phyloP scores from a whole-genome alignment of 2,797 vertebrate species.

The Alectoris magna region DNA sequence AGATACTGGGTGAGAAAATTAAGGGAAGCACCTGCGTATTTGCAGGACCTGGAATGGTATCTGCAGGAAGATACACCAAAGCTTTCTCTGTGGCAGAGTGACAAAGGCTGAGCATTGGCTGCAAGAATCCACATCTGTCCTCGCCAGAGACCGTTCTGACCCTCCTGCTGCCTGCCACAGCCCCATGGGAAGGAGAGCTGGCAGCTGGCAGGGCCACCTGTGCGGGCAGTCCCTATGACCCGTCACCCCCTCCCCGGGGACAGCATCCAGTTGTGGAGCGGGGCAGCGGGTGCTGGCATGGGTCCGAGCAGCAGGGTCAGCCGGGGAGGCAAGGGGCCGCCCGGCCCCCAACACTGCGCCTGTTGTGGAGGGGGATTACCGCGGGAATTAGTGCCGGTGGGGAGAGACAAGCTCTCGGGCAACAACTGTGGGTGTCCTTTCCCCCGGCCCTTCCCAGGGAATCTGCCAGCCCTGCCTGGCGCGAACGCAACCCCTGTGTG shows the following conservation, averaged over 20 bases:
- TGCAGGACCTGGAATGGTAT: accelerated
- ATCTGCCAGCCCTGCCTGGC: conserved; percentile 17
- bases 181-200: not conserved
- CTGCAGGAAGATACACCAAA: not conserved
- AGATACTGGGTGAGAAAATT: not conserved
- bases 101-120: not conserved
- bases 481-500: not conserved
- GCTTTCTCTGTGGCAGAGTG: accelerated
- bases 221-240: not conserved
- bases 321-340: conserved; percentile 9
- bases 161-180: not conserved
- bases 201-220: conserved; percentile 61
- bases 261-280: not conserved
- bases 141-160: not conserved
- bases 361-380: conserved; percentile 37
- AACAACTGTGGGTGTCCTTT: conserved; percentile 34
- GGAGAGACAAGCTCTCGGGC: not conserved
- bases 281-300: not conserved
- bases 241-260: not conserved
- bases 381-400: conserved; percentile 40
- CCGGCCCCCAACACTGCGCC: not conserved
- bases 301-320: not conserved
- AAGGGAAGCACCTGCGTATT: not conserved
- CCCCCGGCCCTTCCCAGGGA: conserved; percentile 36
- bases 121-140: not conserved